Base-by-base conservation (phyloP, 2,797 vertebrate species). In the Tragopan temminckii region DNA sequence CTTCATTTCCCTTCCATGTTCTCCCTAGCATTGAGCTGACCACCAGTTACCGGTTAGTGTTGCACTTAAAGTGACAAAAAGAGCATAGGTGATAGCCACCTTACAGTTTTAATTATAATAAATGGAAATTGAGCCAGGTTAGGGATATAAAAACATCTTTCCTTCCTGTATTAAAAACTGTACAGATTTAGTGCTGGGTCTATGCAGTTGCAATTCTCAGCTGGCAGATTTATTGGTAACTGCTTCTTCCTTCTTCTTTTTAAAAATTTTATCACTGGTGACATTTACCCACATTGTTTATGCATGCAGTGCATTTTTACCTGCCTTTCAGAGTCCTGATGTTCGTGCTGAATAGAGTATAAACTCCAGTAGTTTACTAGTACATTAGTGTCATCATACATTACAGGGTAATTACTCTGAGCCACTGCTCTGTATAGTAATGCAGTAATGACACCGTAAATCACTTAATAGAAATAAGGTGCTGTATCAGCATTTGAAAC, bases 321-420 rank as follows among this genome's bases (percentile, higher is more conserved):
- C 94, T 96, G 93, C 94, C 94, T 96, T 95, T 96, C 96, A 95
- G 90, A 92, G 91, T 91, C 96, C 79, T 89, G 85, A 88, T 33
- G 74, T 94, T 96, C 83, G 86, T 81, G 89, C 91, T 74, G 95
- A 96, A 93, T 84, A 93, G 89, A 92, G 71, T 95, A 42, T 97
- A 97, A 97, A 97, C 96, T 97, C 71, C 74, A 95, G 46, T 95
- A 95, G 96, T 98, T 98, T 97, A 96, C 96, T 94, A 96, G 96
- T 97, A 64, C 97, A 97, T 98, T 98, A 98, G 96, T 97, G 97
- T 97, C 97, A 97, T 79, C 58, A 63, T 97, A 95, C 93, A 96
- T 98, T 98, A 97, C 82, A 80, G 93, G 89, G 94, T 96, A 97
- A 98, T 97, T 98, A 97, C 96, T 97, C 94, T 94, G 95, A 94